Conservation (phyloP, 2,113 vertebrate species). For the Sterna hirundo region DNA sequence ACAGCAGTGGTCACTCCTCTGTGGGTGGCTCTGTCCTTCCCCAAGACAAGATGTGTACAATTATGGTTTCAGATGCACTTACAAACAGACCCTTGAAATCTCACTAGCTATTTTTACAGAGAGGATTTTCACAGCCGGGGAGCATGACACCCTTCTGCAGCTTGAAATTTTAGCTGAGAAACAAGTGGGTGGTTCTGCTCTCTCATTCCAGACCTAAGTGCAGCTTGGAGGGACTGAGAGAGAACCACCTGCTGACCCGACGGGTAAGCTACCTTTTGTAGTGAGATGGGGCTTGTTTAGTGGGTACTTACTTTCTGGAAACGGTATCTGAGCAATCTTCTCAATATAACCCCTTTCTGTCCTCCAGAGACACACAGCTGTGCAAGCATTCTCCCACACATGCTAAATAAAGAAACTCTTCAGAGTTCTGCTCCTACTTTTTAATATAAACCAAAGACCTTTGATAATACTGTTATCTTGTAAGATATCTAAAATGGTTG, state of each 20-base stretch:
- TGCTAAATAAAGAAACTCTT: slow-evolving; percentile 6
- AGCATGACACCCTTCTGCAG: not conserved
- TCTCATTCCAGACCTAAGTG: not conserved
- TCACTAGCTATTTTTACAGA: not conserved
- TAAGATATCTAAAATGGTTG: not conserved
- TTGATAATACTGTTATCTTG: not conserved
- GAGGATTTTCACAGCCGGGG: not conserved
- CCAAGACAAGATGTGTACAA: not conserved
- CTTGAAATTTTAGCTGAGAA: not conserved
- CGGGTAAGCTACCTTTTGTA: not conserved
- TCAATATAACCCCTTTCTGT: not conserved
- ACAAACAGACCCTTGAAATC: not conserved
- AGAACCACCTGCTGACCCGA: not conserved
- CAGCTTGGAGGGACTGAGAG: not conserved
- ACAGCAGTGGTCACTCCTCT: not conserved
- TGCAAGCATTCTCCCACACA: not conserved
- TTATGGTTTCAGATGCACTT: not conserved
- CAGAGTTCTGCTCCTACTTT: not conserved
- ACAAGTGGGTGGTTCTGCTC: not conserved
- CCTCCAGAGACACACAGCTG: not conserved
- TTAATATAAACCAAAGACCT: not conserved
- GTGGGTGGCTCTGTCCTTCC: not conserved
- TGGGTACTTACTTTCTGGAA: not conserved
- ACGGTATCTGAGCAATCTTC: not conserved
- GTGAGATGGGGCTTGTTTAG: not conserved